These are phyloP conservation scores for Metellina segmentata DNA, from an alignment of 2,888 invertebrate species.

Conservation along the genomic window DNA sequence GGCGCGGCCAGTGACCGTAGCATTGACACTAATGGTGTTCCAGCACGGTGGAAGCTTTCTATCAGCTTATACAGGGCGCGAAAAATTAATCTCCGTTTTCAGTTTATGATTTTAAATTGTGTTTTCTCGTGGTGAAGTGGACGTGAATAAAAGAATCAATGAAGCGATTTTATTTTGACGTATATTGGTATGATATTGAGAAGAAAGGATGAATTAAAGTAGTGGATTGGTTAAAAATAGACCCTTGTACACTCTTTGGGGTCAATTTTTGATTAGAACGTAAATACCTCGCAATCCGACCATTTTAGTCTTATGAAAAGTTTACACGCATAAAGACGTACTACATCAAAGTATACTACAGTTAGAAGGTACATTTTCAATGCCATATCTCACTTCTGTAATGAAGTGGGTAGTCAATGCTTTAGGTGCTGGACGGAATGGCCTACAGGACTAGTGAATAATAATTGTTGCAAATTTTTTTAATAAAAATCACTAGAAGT, in stretches of 20 bases:
- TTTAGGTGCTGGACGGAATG: too few relatives aligned
- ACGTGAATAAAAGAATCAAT: neutral
- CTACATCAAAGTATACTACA: too few relatives aligned
- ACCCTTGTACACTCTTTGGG: too few relatives aligned
- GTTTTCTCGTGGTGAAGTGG: neutral
- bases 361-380: conserved; percentile 38
- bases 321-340: too few relatives aligned
- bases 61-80: conserved; percentile 9
- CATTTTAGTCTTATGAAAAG: too few relatives aligned
- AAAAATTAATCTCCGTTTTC: conserved; percentile 25
- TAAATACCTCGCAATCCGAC: too few relatives aligned
- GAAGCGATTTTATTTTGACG: neutral
- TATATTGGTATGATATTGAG: neutral
- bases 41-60: neutral
- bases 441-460: too few relatives aligned
- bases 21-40: neutral
- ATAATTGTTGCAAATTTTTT: too few relatives aligned
- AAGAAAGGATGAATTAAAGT: neutral
- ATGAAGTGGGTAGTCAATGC: conserved; percentile 42
- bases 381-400: conserved; percentile 36
- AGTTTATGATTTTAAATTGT: conserved; percentile 15
- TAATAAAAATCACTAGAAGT: too few relatives aligned
- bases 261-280: too few relatives aligned
- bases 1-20: neutral
- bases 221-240: neutral